These are phyloP conservation scores for Sipha maydis DNA, from an alignment of 2,888 invertebrate species.

Conservation along the genomic window DNA sequence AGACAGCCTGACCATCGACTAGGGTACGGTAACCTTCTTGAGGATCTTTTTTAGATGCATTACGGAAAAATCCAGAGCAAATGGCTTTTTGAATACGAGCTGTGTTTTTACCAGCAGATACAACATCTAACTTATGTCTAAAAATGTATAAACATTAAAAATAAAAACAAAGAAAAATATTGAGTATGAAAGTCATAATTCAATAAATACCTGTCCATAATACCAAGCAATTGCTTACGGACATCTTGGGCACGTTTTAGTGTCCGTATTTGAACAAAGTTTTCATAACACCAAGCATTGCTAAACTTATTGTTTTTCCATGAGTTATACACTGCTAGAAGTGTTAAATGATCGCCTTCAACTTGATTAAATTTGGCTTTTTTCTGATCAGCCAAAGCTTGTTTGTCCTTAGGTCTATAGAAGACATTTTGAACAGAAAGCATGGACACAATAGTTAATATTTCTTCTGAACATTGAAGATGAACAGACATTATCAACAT, in stretches of 20 bases:
- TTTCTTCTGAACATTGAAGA: constrained; percentile 96
- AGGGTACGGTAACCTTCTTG: constrained; percentile 97
- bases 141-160: background rate
- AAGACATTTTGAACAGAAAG: constrained; percentile 99
- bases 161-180: background rate
- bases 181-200: background rate
- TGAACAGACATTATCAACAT: constrained; percentile 99
- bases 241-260: constrained; percentile 98
- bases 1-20: constrained; percentile 97
- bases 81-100: constrained; percentile 97
- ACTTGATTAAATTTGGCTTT: constrained; percentile 99
- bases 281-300: constrained; percentile 99
- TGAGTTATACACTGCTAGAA: constrained; percentile 98
- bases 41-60: constrained; percentile 99
- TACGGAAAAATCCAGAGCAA: constrained; percentile 97
- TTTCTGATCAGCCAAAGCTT: constrained; percentile 96
- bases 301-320: constrained; percentile 99
- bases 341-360: constrained; percentile 96
- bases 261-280: constrained; percentile 97
- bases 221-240: constrained; percentile 94
- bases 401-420: constrained; percentile 93
- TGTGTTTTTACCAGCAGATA: constrained; percentile 95
- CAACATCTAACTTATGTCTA: constrained; percentile 92
- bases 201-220: constrained; percentile 85
- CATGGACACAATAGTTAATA: constrained; percentile 98